Percentiles rank a stretch among this genome's conserved stretches.
These are phyloP conservation scores for Trachymyrmex septentrionalis DNA, from an alignment of 1,140 invertebrate genomes.

Conservation along the genomic window DNA sequence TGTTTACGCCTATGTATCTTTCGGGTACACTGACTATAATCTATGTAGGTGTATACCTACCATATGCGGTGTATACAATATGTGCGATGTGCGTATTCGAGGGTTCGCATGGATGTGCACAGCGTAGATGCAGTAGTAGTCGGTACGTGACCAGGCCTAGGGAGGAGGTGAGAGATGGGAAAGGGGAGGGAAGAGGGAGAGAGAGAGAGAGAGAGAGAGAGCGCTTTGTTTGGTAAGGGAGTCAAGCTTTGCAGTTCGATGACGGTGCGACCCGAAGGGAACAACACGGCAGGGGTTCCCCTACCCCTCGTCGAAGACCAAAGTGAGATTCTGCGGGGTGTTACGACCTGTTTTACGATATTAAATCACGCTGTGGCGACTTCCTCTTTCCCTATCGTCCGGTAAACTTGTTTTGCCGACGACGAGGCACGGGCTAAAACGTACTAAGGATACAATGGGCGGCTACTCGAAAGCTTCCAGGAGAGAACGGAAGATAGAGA, in stretches of 20 bases:
- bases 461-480: not conserved
- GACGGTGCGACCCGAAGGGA: constrained; percentile 5
- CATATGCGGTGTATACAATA: constrained; percentile 49
- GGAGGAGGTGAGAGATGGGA: not conserved
- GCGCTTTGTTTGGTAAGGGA: constrained; percentile 24
- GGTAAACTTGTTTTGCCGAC: constrained; percentile 42
- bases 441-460: constrained; percentile 32
- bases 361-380: constrained; percentile 75
- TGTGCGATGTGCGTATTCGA: constrained; percentile 25
- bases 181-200: not conserved
- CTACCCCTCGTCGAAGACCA: constrained; percentile 37
- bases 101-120: constrained; percentile 42
- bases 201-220: not conserved
- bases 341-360: constrained; percentile 78
- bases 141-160: constrained; percentile 40
- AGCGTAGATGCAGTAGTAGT: constrained; percentile 16
- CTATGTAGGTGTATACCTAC: constrained; percentile 12
- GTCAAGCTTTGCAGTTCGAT: constrained; percentile 21
- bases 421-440: constrained; percentile 6
- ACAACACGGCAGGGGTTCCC: constrained; percentile 42
- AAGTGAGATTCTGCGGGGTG: constrained; percentile 75
- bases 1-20: constrained; percentile 29
- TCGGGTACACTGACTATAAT: constrained; percentile 5
- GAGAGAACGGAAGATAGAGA: not conserved
- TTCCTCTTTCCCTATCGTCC: constrained; percentile 44